These are phyloP conservation scores for Metallyticus violacea DNA, from an alignment of 2,888 invertebrate species.

Conservation along the genomic window DNA sequence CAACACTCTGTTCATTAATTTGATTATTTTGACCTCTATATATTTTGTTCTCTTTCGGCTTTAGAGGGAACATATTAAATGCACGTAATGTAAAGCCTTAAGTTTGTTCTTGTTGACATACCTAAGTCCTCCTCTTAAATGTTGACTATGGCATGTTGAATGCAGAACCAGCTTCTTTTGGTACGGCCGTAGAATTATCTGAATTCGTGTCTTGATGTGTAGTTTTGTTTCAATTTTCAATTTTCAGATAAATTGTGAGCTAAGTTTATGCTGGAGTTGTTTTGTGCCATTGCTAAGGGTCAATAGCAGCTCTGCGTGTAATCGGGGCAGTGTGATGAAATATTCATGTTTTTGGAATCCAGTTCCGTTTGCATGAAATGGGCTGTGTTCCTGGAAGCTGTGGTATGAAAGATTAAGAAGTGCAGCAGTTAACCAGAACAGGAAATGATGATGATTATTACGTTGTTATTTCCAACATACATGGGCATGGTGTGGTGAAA, in stretches of 20 bases:
- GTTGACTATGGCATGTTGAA: too few relatives aligned
- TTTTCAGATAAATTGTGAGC: neutral
- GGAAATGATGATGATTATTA: neutral
- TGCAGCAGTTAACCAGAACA: neutral
- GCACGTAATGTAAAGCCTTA: too few relatives aligned
- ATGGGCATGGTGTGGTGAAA: neutral
- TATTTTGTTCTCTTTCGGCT: too few relatives aligned
- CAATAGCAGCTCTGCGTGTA: neutral
- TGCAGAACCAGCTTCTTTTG: too few relatives aligned
- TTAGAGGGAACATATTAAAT: too few relatives aligned
- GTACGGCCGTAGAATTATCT: too few relatives aligned
- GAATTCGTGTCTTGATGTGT: too few relatives aligned
- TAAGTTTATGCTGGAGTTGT: neutral
- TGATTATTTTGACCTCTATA: too few relatives aligned
- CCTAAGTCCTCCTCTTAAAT: too few relatives aligned
- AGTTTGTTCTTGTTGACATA: too few relatives aligned
- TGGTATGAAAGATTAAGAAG: neutral
- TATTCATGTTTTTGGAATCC: neutral
- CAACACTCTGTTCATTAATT: too few relatives aligned
- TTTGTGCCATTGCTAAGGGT: neutral
- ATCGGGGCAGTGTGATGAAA: neutral
- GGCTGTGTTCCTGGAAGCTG: neutral
- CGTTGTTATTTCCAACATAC: neutral
- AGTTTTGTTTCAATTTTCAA: too few relatives aligned
- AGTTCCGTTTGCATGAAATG: neutral